phyloP scores from a whole-genome alignment of 2,113 vertebrate genomes.

The Plectropomus leopardus region DNA sequence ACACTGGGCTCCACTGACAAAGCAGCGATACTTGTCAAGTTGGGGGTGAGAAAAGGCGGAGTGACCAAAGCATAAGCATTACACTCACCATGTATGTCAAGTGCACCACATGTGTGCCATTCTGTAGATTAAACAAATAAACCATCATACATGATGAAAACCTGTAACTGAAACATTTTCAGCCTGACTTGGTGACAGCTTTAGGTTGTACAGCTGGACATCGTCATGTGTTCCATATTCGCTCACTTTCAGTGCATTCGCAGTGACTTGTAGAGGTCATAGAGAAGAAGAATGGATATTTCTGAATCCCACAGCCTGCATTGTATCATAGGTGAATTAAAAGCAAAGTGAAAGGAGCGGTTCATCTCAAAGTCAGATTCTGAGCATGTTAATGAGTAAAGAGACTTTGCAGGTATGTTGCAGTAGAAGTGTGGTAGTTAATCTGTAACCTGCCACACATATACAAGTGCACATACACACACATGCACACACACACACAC shows the following conservation, averaged over 20 bases:
- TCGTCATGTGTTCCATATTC: conserved; percentile 48
- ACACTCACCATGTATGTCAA: conserved; percentile 17
- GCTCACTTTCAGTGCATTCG: conserved; percentile 1
- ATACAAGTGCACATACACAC: conserved; percentile 13
- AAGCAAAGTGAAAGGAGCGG: background rate
- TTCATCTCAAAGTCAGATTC: conserved; percentile 2
- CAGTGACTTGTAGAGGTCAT: conserved; percentile 14
- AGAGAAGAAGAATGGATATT: background rate
- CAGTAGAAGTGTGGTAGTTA: conserved; percentile 23
- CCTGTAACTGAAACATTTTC: conserved; percentile 37
- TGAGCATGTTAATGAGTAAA: conserved; percentile 5
- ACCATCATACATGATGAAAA: conserved; percentile 41
- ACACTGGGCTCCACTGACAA: too few relatives aligned
- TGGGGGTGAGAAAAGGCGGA: too few relatives aligned
- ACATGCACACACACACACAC: background rate
- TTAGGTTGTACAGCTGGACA: conserved; percentile 57
- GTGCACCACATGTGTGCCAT: background rate
- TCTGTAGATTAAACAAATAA: conserved; percentile 49
- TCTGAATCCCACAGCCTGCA: background rate
- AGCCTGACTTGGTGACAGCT: conserved; percentile 39
- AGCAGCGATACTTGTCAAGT: too few relatives aligned
- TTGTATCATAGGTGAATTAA: background rate
- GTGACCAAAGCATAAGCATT: conserved; percentile 14
- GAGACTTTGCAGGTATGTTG: conserved; percentile 16
- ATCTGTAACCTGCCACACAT: conserved; percentile 34